phyloP scores from a whole-genome alignment of 2,888 invertebrate genomes.

The Mimachlamys varia region DNA sequence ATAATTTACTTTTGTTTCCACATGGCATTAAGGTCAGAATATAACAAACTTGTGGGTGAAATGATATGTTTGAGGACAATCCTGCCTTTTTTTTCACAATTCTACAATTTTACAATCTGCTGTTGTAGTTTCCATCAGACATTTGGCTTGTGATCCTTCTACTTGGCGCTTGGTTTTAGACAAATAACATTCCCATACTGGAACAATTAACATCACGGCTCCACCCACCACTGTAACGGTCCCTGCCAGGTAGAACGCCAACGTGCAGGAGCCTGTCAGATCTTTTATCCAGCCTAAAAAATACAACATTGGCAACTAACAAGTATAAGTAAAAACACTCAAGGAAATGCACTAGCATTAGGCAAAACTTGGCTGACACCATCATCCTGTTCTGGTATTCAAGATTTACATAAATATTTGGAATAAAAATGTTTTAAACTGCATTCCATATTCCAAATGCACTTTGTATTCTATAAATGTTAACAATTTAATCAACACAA shows the following conservation, averaged over 20 bases:
- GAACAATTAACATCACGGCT: background rate
- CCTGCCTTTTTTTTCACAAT: background rate
- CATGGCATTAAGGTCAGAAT: no score
- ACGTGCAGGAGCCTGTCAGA: slow-evolving; percentile 51
- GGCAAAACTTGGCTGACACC: no score
- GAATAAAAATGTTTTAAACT: no score
- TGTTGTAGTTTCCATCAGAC: background rate
- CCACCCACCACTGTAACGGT: slow-evolving; percentile 53
- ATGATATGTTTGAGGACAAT: background rate
- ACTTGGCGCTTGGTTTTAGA: background rate
- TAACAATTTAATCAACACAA: no score
- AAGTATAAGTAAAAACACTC: no score
- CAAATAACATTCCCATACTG: background rate
- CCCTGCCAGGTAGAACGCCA: slow-evolving; percentile 60
- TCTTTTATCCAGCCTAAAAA: slow-evolving; percentile 63
- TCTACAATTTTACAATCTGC: no score
- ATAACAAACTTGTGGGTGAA: background rate
- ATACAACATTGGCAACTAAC: background rate
- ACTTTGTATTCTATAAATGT: no score
- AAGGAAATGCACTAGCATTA: no score
- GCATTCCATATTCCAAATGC: no score
- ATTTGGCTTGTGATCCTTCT: background rate
- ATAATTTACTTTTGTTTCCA: no score
- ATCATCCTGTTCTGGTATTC: no score
- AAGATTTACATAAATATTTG: no score